These are phyloP conservation scores for Portevinia maculata DNA, from an alignment of 2,888 invertebrate species.

Conservation along the genomic window DNA sequence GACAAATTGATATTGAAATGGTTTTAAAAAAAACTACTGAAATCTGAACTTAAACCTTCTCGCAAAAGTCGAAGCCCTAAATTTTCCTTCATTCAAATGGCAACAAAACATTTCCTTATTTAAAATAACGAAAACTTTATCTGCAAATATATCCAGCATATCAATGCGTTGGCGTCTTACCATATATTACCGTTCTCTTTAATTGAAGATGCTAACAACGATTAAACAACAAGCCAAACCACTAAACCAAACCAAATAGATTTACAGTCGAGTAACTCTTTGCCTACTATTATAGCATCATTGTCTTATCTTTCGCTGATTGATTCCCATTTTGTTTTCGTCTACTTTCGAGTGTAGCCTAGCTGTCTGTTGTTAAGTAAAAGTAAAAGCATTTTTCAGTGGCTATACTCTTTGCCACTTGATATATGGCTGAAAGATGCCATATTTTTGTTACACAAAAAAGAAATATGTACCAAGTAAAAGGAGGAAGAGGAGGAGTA, in stretches of 20 bases:
- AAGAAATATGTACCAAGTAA: slow-evolving; percentile 41
- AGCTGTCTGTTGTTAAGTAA: slow-evolving; percentile 43
- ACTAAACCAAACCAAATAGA: slow-evolving; percentile 49
- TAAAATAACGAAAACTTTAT: not conserved
- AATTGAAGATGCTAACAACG: slow-evolving; percentile 43
- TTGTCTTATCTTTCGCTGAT: slow-evolving; percentile 64
- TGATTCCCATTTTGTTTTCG: slow-evolving; percentile 69
- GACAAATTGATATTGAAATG: too few relatives aligned
- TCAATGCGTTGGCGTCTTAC: slow-evolving; percentile 48
- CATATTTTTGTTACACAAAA: slow-evolving; percentile 67
- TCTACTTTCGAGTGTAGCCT: slow-evolving; percentile 56
- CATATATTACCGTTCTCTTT: slow-evolving; percentile 58
- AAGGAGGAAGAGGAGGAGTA: slow-evolving; percentile 60
- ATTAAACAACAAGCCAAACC: slow-evolving; percentile 7
- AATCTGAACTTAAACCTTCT: too few relatives aligned
- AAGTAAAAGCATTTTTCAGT: slow-evolving; percentile 61
- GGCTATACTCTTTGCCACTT: slow-evolving; percentile 37
- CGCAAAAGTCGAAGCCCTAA: too few relatives aligned
- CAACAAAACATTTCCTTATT: too few relatives aligned
- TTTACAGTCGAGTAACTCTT: slow-evolving; percentile 64
- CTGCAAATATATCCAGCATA: slow-evolving; percentile 9
- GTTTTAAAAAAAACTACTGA: too few relatives aligned
- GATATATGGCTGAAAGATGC: slow-evolving; percentile 64
- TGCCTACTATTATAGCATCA: slow-evolving; percentile 62
- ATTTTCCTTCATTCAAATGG: too few relatives aligned